These are phyloP conservation scores for Polyploca ridens DNA, from an alignment of 2,888 invertebrate species.

Conservation along the genomic window DNA sequence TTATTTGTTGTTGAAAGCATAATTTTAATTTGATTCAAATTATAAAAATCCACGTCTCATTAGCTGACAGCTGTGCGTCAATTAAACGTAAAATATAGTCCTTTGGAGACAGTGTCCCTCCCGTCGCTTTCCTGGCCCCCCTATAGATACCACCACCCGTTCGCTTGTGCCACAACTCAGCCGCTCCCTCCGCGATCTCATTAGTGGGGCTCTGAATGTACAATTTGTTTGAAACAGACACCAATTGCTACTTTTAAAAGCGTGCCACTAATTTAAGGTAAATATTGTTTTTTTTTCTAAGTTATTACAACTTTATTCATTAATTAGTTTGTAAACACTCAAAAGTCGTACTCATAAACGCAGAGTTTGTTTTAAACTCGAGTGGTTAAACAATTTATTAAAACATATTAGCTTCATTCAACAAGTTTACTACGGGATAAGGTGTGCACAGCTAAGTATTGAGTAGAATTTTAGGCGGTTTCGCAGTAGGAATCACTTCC, in stretches of 20 bases:
- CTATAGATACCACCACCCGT: constrained; percentile 35
- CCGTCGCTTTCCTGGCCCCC: constrained; percentile 35
- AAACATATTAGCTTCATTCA: no score
- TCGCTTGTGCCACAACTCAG: constrained; percentile 52
- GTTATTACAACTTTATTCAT: background rate
- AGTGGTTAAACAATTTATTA: background rate
- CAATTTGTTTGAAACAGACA: constrained; percentile 81
- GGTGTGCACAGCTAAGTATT: no score
- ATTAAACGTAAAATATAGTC: constrained; percentile 83
- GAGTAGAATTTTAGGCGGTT: no score
- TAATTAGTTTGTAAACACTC: background rate
- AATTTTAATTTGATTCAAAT: constrained; percentile 47
- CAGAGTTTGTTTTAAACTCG: background rate
- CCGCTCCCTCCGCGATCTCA: constrained; percentile 69
- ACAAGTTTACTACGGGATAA: no score
- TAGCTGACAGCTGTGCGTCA: constrained; percentile 82
- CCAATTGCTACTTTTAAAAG: constrained; percentile 76
- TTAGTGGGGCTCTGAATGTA: constrained; percentile 78
- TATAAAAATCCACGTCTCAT: constrained; percentile 76
- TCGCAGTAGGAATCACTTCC: no score
- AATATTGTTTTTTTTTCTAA: constrained; percentile 45
- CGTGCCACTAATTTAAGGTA: constrained; percentile 65
- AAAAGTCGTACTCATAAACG: background rate
- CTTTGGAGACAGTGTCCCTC: constrained; percentile 54
- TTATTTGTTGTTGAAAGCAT: background rate